Base-by-base conservation (phyloP, 2,797 vertebrate species). In the Rallus crepitans region DNA sequence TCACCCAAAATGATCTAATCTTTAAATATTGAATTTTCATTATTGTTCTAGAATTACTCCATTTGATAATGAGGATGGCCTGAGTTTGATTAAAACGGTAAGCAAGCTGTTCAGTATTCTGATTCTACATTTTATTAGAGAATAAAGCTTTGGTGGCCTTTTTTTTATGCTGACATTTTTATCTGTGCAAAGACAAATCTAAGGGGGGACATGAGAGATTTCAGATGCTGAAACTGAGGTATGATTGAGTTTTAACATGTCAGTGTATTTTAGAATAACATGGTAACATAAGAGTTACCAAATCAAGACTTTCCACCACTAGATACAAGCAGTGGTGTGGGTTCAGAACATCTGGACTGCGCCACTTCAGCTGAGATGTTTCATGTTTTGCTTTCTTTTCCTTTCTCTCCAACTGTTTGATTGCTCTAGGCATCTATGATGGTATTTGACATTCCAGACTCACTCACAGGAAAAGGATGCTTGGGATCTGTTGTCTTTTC, bases 401-500 rank as follows among this genome's bases (percentile, higher is more conserved):
- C 12, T n/a, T 83, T 16, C 53, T 28, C 8, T 50, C 35, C 48
- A 7, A 88, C 53, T 94, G 5, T 56, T 91, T 39, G n/a, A 1
- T 96, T 82, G 21, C 92, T 93, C 15, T 35, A 99, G 99, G 99
- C 99, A 0, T 98, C 98, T 82, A 98, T 99, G 98, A 98, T 97
- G 16, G 96, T 99, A 25, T 98, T 98, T 60, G 99, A 99, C 97
- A 98, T 99, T 94, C 99, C 99, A 53, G 98, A 99, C 94, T 95
- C 99, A 82, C 98, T 98, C 80, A 91, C 97, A 15, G 97, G 97
- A 39, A 93, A 93, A 23, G 98, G 98, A 3, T 97, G 98, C 91
- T 97, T 99, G 88, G 99, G 99, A 39, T 99, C 99, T 37, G 97
- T 99, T 57, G 98, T 99, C 87, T 99, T 99, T 96, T 99, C 99